Evolutionary conservation across 2,797 vertebrate genomes (phyloP).

Genomic region (Manis crassicaudata): DNA sequence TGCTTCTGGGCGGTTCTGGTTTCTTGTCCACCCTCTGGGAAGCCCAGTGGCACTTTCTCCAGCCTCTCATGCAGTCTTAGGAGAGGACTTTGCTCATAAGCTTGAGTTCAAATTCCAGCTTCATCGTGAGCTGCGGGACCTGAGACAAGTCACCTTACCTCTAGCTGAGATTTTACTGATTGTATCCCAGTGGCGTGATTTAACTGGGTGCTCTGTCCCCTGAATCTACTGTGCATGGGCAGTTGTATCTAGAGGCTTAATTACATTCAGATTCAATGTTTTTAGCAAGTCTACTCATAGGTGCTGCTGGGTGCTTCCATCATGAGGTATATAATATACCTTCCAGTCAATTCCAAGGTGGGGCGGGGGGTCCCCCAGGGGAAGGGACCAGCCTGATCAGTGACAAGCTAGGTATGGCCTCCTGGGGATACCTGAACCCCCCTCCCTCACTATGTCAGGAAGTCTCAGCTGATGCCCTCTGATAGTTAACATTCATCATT

Average conservation of each 20-base stretch:
- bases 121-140: background rate
- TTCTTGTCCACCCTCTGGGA: background rate
- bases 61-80: accelerated
- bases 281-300: background rate
- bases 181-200: accelerated
- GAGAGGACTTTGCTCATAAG: background rate
- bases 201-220: background rate
- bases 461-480: background rate
- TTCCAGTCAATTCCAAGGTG: background rate
- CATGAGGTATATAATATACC: no score
- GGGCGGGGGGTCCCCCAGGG: background rate
- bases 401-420: background rate
- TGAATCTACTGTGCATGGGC: background rate
- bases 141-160: background rate
- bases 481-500: conserved; percentile 38
- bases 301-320: background rate
- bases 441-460: background rate
- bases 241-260: background rate
- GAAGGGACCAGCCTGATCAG: background rate
- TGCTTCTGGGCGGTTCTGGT: background rate
- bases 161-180: background rate
- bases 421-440: background rate
- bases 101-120: background rate
- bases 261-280: background rate
- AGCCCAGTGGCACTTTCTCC: background rate